Conservation (phyloP, 2,888 invertebrate genomes). For the Xanthia togata region DNA sequence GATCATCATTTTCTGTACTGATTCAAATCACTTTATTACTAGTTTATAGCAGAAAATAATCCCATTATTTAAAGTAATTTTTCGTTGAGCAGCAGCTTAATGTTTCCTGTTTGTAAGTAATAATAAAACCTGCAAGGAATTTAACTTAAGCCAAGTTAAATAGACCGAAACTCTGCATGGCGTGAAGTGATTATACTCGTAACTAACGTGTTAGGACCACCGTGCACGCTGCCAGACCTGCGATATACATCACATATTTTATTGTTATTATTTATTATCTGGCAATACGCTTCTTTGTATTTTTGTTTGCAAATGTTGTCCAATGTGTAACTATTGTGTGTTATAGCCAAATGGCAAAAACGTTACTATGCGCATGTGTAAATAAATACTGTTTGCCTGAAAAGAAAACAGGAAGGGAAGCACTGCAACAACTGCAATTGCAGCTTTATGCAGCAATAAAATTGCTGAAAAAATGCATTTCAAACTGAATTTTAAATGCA, state of each 20-base stretch:
- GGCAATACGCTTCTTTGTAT: background rate
- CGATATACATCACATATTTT: background rate
- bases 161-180: background rate
- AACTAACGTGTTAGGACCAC: background rate
- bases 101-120: background rate
- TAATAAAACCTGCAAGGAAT: background rate
- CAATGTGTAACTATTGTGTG: background rate
- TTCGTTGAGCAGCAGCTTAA: background rate
- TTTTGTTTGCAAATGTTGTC: slow-evolving; percentile 5
- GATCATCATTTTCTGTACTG: too few relatives aligned
- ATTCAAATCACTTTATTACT: background rate
- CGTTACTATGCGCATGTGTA: background rate
- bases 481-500: background rate
- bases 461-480: background rate
- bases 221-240: background rate
- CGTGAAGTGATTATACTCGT: background rate
- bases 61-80: background rate
- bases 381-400: background rate
- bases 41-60: background rate
- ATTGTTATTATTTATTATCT: slow-evolving; percentile 15
- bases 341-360: background rate
- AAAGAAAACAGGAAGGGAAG: background rate
- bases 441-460: background rate
- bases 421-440: too few relatives aligned
- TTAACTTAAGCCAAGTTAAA: background rate